Evolutionary conservation across 23 tunicate species (phyloP).

Genomic region (Trididemnum nubilum): DNA sequence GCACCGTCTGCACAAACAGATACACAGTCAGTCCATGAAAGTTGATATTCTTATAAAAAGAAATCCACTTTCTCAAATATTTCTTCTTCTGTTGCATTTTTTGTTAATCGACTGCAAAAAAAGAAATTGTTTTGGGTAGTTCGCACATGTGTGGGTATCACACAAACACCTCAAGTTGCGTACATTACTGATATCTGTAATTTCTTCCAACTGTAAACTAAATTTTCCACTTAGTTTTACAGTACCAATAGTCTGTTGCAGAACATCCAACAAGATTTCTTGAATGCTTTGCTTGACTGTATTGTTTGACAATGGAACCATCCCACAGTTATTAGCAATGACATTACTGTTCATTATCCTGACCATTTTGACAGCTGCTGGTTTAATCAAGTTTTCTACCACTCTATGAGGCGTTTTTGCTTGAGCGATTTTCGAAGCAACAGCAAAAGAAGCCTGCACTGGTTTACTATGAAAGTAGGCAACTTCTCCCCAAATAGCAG

Average conservation of each 20-base stretch:
- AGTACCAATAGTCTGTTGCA: conserved; percentile 42
- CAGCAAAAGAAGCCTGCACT: conserved; percentile 58
- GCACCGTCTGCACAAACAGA: too few species aligned
- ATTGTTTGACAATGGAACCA: conserved; percentile 48
- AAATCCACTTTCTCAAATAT: conserved; percentile 21
- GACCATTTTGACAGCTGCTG: conserved; percentile 45
- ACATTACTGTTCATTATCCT: conserved; percentile 34
- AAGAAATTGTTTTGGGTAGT: conserved; percentile 3
- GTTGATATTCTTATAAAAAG: background rate
- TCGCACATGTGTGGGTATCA: conserved; percentile 8
- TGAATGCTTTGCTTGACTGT: conserved; percentile 28
- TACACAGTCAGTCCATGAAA: too few species aligned
- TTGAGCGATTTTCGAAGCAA: conserved; percentile 42
- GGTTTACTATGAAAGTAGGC: conserved; percentile 31
- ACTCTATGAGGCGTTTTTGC: conserved; percentile 38
- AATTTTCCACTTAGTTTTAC: conserved; percentile 34
- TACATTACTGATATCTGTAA: conserved; percentile 38
- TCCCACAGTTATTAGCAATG: conserved; percentile 33
- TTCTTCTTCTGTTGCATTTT: conserved; percentile 5
- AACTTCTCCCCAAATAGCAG: conserved; percentile 44
- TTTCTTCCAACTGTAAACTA: conserved; percentile 40
- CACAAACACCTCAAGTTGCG: conserved; percentile 12
- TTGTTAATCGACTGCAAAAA: background rate
- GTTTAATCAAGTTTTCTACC: conserved; percentile 29
- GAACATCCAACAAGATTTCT: conserved; percentile 11